Conservation (phyloP, 2,888 invertebrate genomes). For the Listrodromus nycthemerus region DNA sequence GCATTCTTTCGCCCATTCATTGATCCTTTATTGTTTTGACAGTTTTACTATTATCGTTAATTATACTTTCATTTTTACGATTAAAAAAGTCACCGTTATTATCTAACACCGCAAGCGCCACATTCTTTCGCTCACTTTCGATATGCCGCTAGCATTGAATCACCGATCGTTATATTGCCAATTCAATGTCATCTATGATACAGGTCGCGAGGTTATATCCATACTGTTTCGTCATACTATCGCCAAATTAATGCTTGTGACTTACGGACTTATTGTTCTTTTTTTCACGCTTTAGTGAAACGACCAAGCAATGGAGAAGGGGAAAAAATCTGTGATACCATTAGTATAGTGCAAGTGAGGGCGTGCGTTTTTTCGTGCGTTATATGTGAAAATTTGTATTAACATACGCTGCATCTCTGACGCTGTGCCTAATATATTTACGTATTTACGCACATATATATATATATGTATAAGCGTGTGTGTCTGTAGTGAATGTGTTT, state of each 20-base stretch:
- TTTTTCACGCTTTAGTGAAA: conserved; percentile 44
- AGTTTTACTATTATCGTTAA: conserved; percentile 8
- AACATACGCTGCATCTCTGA: conserved; percentile 42
- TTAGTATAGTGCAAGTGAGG: conserved; percentile 56
- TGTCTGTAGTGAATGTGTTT: conserved; percentile 45
- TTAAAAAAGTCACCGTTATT: conserved; percentile 29
- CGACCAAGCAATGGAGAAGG: conserved; percentile 42
- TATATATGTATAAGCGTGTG: conserved; percentile 15
- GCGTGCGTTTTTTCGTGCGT: conserved; percentile 56
- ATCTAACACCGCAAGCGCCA: conserved; percentile 50
- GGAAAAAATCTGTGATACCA: conserved; percentile 38
- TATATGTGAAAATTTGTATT: conserved; percentile 45
- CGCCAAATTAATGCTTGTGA: conserved; percentile 51
- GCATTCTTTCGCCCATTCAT: conserved; percentile 34
- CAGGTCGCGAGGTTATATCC: conserved; percentile 39
- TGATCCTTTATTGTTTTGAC: conserved; percentile 30
- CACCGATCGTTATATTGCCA: conserved; percentile 30
- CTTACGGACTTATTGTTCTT: conserved; percentile 31
- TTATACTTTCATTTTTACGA: conserved; percentile 18
- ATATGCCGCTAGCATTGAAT: conserved; percentile 51
- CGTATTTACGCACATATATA: conserved; percentile 26
- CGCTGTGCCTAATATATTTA: conserved; percentile 44
- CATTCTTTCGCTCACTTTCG: conserved; percentile 61
- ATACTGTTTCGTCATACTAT: conserved; percentile 41
- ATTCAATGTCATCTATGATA: conserved; percentile 1